These are phyloP conservation scores for Apis florea DNA, from an alignment of 1,140 invertebrate genomes.

Conservation along the genomic window DNA sequence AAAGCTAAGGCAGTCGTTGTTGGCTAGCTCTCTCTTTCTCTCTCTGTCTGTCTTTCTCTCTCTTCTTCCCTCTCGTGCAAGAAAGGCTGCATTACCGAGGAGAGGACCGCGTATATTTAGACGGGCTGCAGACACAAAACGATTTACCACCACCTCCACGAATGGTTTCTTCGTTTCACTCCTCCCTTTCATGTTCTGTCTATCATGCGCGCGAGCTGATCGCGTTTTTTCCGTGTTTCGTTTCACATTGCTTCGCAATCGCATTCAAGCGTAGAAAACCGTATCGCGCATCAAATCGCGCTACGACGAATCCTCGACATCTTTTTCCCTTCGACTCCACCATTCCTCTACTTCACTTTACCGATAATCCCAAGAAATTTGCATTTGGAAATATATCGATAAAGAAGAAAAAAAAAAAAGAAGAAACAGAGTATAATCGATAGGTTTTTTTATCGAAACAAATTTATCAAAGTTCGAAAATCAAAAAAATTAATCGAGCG, in stretches of 20 bases:
- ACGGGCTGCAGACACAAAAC: constrained; percentile 75
- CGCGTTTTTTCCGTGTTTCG: constrained; percentile 12
- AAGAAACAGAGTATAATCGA: not conserved
- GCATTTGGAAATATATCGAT: not conserved
- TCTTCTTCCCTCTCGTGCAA: not conserved
- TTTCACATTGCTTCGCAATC: constrained; percentile 17
- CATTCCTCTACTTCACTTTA: not conserved
- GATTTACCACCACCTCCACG: constrained; percentile 70
- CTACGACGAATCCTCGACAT: not conserved
- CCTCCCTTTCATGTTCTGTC: not conserved
- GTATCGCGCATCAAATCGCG: not conserved
- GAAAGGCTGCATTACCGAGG: constrained; percentile 56
- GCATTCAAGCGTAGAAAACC: not conserved
- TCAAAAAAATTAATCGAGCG: constrained; percentile 6
- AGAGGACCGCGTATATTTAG: constrained; percentile 73
- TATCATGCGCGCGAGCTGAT: not conserved
- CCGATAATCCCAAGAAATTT: not conserved
- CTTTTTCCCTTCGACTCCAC: not conserved
- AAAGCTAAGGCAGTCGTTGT: constrained; percentile 37
- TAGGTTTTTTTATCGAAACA: not conserved
- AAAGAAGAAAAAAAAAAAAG: too few species aligned
- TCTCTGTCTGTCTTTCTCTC: not conserved
- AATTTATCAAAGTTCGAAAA: not conserved
- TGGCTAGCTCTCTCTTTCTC: not conserved
- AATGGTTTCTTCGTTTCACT: constrained; percentile 39